A percentile compares a stretch with the other conserved stretches of the same genome.
phyloP scores from a whole-genome alignment of 1,140 invertebrate genomes.

The Listronotus oregonensis region DNA sequence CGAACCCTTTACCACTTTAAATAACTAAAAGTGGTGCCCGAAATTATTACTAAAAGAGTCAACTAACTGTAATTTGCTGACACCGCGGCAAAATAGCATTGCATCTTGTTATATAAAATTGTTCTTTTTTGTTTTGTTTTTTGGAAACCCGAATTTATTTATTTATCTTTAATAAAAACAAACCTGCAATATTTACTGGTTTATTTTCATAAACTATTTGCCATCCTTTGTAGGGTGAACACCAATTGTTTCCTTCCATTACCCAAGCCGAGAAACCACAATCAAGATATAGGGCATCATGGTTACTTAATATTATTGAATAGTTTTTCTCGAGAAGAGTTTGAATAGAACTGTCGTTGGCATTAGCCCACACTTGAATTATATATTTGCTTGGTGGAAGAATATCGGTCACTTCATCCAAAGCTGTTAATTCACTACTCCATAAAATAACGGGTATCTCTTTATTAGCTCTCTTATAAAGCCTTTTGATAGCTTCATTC shows the following conservation, averaged over 20 bases:
- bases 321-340: slow-evolving; percentile 71
- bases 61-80: too few species aligned
- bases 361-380: slow-evolving; percentile 79
- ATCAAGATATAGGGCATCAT: slow-evolving; percentile 80
- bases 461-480: slow-evolving; percentile 55
- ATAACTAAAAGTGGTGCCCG: too few species aligned
- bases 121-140: too few species aligned
- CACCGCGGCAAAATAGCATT: too few species aligned
- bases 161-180: not conserved
- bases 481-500: slow-evolving; percentile 50
- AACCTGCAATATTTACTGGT: slow-evolving; percentile 60
- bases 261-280: slow-evolving; percentile 73
- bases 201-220: slow-evolving; percentile 81
- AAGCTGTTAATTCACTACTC: slow-evolving; percentile 72
- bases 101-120: too few species aligned
- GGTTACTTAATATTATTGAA: slow-evolving; percentile 78
- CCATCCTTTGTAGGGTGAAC: slow-evolving; percentile 85
- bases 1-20: too few species aligned
- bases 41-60: too few species aligned
- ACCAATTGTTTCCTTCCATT: slow-evolving; percentile 76
- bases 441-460: slow-evolving; percentile 66
- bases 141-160: too few species aligned
- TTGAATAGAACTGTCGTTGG: slow-evolving; percentile 63
- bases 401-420: slow-evolving; percentile 58
- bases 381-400: slow-evolving; percentile 72